Evolutionary conservation across 2,888 invertebrate genomes (phyloP).

Genomic region (Sinohyriopsis cumingii): DNA sequence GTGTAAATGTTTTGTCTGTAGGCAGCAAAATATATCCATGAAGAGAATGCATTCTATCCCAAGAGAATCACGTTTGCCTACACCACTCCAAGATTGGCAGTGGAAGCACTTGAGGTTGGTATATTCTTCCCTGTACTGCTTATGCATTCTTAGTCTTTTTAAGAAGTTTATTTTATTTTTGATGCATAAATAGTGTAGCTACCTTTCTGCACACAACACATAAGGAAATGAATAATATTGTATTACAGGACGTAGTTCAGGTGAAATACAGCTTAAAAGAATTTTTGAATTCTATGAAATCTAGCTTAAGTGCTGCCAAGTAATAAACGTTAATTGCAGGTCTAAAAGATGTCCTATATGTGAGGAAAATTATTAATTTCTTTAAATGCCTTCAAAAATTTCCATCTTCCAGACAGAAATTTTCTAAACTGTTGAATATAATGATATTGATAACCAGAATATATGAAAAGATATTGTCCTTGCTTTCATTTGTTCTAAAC

Average conservation of each 20-base stretch:
- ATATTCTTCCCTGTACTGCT: neutral
- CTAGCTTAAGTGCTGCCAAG: too few species aligned
- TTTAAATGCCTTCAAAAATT: too few species aligned
- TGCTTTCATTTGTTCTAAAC: neutral
- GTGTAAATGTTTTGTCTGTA: conserved; percentile 56
- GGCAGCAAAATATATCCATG: conserved; percentile 84
- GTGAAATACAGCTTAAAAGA: too few species aligned
- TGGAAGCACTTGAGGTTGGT: conserved; percentile 86
- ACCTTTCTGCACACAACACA: too few species aligned
- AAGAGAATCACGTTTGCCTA: conserved; percentile 84
- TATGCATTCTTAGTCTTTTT: neutral
- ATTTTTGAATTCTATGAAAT: too few species aligned
- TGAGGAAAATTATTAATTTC: too few species aligned
- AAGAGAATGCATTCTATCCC: conserved; percentile 88
- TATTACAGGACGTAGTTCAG: too few species aligned
- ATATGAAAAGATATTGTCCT: neutral
- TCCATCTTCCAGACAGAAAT: too few species aligned
- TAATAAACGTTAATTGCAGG: too few species aligned
- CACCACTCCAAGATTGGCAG: conserved; percentile 85
- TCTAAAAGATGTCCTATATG: too few species aligned
- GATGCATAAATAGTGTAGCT: too few species aligned
- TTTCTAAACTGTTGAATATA: neutral
- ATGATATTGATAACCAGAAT: conserved; percentile 1
- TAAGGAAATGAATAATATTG: too few species aligned
- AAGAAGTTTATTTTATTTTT: neutral